These are phyloP conservation scores for Cromileptes altivelis DNA, from an alignment of 2,113 vertebrate species.

Conservation along the genomic window DNA sequence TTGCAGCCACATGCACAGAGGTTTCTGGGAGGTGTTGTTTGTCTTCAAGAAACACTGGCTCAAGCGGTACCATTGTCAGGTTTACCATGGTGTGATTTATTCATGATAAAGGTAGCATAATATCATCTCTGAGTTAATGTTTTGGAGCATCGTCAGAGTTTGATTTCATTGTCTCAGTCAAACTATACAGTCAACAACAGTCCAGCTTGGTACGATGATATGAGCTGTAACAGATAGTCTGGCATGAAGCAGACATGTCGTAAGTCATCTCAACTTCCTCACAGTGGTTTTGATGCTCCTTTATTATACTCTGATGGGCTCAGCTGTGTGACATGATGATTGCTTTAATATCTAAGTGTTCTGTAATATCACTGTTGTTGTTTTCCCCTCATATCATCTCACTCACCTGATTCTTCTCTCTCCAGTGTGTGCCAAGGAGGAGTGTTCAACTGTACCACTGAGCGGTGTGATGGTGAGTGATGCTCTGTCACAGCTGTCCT, in stretches of 20 bases:
- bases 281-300: background rate
- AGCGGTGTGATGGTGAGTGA: conserved; percentile 86
- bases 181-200: background rate
- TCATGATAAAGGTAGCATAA: background rate
- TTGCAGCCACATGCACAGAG: background rate
- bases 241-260: conserved; percentile 46
- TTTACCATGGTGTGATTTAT: background rate
- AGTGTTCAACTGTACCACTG: conserved; percentile 84
- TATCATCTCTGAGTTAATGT: background rate
- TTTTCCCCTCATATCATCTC: background rate
- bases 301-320: conserved; percentile 11
- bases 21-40: background rate
- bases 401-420: background rate
- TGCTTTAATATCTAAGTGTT: conserved; percentile 8
- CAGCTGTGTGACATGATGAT: background rate
- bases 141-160: background rate
- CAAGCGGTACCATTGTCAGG: background rate
- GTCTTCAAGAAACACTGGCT: background rate
- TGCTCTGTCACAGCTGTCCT: conserved; percentile 11
- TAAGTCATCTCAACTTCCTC: conserved; percentile 49
- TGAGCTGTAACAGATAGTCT: conserved; percentile 54
- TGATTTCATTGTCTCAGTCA: background rate
- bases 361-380: background rate
- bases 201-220: background rate
- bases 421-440: conserved; percentile 85